phyloP scores from a whole-genome alignment of 2,888 invertebrate species.

The Eudemis profundana region DNA sequence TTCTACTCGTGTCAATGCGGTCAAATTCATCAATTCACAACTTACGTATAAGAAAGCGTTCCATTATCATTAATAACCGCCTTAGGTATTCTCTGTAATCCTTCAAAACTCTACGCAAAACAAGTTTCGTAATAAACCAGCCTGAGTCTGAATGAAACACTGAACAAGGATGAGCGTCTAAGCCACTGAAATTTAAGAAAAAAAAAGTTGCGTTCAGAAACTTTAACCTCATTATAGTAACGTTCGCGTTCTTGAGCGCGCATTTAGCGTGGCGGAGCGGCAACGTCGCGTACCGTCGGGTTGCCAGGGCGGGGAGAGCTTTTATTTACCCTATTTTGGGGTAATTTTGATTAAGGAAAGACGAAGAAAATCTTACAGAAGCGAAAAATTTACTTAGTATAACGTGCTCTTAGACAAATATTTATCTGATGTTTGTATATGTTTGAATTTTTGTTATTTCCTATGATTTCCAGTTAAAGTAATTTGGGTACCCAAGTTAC shows the following conservation, averaged over 20 bases:
- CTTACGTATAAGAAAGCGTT: constrained; percentile 22
- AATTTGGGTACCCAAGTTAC: too few species aligned
- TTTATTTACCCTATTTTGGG: constrained; percentile 56
- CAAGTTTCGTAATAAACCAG: constrained; percentile 3
- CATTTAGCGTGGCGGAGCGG: constrained; percentile 64
- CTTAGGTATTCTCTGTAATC: not conserved
- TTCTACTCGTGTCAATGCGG: constrained; percentile 15
- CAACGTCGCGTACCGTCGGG: constrained; percentile 74
- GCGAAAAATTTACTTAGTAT: too few species aligned
- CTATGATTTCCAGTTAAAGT: not conserved
- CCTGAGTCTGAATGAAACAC: constrained; percentile 14
- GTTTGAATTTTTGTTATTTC: not conserved
- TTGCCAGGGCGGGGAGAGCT: constrained; percentile 64
- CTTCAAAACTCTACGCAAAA: not conserved
- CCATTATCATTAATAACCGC: not conserved
- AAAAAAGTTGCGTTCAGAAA: constrained; percentile 75
- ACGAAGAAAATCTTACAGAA: too few species aligned
- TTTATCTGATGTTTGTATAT: too few species aligned
- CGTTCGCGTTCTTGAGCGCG: constrained; percentile 60
- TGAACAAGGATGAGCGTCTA: constrained; percentile 28
- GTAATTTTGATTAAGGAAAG: constrained; percentile 49
- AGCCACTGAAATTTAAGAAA: constrained; percentile 64
- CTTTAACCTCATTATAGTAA: constrained; percentile 82
- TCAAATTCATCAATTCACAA: constrained; percentile 23
- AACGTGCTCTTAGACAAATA: not conserved